Base-by-base conservation (phyloP, 2,113 vertebrate species). In the Takifugu flavidus region DNA sequence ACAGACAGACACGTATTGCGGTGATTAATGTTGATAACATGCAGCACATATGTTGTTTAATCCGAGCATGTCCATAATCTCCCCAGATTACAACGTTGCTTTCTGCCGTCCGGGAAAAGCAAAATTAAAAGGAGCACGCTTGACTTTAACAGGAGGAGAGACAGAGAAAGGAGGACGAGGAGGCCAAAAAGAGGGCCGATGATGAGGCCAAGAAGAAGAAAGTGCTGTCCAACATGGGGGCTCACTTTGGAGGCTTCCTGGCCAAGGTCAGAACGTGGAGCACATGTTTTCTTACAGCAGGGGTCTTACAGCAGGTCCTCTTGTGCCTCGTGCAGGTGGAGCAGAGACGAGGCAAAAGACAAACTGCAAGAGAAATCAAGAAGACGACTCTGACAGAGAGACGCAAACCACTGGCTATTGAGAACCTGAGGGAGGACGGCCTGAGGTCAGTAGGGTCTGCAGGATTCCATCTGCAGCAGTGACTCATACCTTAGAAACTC, bases 191-290 rank as follows among this genome's bases (percentile, higher is more conserved):
- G 82, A 91, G 91, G 61, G 96, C 94, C 0, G 97, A 98, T 3
- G 96, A 98, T 39, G 97, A 99, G 8, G 72, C 96, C 76, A 99
- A 98, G 90, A 98, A 98, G 89, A 98, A 98, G 86, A 99, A 98
- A 78, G 97, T 95, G 15, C 89, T 99, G 61, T 96, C 95, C 42
- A 98, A 96, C 88, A 98, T 98, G 95, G 95, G 96, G 0, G 96
- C 95, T 75, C 92, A 91, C 53, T 98, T 98, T 77, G 96, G 96
- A 82, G 96, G 96, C 49, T 99, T 98, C 77, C 87, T 99, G 73
- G 93, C 95, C 60, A 99, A 96, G 94, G 97, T 95, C 13, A 61
- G 68, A 46, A 0, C n/a, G 14, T 20, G 0, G 25, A 3, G 27
- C 43, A 25, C 46, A 2, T 0, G 53, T 15, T 1, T 29, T 0